phyloP scores from a whole-genome alignment of 2,113 vertebrate species.

The Danionella cerebrum region DNA sequence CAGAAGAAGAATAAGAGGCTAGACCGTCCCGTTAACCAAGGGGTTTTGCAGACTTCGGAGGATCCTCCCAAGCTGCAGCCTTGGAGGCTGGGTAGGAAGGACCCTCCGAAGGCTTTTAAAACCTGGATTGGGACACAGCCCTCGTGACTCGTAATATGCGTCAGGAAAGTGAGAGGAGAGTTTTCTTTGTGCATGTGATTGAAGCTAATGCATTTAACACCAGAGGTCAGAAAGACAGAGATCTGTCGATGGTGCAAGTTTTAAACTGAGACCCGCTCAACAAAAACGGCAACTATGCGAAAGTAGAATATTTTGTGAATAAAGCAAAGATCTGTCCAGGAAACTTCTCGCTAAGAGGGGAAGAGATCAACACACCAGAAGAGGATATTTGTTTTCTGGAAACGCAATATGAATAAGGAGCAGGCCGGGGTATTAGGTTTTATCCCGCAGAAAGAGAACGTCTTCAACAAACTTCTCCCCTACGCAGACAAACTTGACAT shows the following conservation, averaged over 20 bases:
- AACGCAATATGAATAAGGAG: constrained; percentile 47
- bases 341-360: constrained; percentile 18
- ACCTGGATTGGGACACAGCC: no score
- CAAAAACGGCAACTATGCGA: background rate
- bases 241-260: background rate
- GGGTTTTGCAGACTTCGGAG: no score
- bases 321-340: constrained; percentile 14
- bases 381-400: constrained; percentile 17
- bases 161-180: constrained; percentile 25
- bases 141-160: constrained; percentile 25
- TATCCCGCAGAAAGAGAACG: constrained; percentile 81
- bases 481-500: constrained; percentile 78
- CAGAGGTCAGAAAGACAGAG: constrained; percentile 6
- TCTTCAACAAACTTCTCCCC: constrained; percentile 86
- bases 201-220: constrained; percentile 19
- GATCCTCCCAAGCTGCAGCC: no score
- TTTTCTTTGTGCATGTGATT: constrained; percentile 19
- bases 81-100: no score
- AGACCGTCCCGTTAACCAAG: no score
- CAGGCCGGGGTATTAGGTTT: constrained; percentile 51
- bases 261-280: background rate
- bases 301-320: background rate
- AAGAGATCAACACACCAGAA: constrained; percentile 21
- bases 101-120: no score
- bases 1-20: no score